Evolutionary conservation across 37 sponge, comb jelly and placozoan species (phyloP), one percentile per base, ranked within the genome.

Genomic region (Aplysina aerophoba): DNA sequence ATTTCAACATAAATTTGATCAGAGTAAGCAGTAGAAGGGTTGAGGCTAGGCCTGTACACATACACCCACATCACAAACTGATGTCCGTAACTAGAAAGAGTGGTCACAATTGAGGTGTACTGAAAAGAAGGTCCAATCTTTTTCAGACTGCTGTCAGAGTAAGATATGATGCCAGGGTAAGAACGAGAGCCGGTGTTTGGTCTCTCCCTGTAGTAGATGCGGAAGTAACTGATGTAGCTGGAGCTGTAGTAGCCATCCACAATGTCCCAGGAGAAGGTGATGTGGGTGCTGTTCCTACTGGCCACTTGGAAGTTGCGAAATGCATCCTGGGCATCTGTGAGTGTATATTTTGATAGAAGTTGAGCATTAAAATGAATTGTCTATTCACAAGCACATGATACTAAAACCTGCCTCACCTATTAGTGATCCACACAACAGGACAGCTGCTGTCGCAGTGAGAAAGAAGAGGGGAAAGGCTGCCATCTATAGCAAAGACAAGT

Each of bases 231-330:
- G 71, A 69, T 69, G 71, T 69, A 31, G 34, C 71, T 69, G 71
- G 71, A 34, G 71, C 2, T 17, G 17, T 69, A 35, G 71, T 69
- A 69, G 28, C 71, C 71, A 27, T 35, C 34, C 34, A 34, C 35
- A 16, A 69, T 69, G 71, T 69, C 71, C 71, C 71, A 69, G 71
- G 71, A 69, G 71, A 69, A 69, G 28, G 71, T 69, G 34, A 30
- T 35, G 34, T 69, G 71, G 19, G 71, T 69, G 28, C 33, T 35
- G 34, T 69, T 30, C 28, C 34, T n/a, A 4, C 15, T 34, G 34
- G 71, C 71, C 13, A 69, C 34, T 30, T 30, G 28, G 71, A 69
- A 69, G 34, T 69, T 69, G 17, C 71, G 28, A 15, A 69, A 11
- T 11, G 50, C 50, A 44, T 44, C 50, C 50, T 44, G 50, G 50